Evolutionary conservation across 2,113 vertebrate species (phyloP).

Genomic region (Jacana jacana): DNA sequence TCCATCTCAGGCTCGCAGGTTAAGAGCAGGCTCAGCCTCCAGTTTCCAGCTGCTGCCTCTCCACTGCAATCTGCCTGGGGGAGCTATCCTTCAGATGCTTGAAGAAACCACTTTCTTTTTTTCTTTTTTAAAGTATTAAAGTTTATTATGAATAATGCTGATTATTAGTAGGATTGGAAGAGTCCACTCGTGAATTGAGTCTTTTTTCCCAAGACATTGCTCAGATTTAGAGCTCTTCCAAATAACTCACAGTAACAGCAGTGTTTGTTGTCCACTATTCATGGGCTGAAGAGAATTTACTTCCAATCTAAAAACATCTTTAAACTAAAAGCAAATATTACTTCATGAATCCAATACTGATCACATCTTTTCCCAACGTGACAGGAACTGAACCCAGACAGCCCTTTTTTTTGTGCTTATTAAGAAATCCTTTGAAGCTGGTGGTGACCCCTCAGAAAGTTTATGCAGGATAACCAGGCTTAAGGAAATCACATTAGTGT

Average conservation of each 20-base stretch:
- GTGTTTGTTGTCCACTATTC: neutral
- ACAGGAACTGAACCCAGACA: constrained; percentile 55
- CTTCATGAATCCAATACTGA: neutral
- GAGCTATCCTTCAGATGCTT: neutral
- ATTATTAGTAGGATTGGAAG: neutral
- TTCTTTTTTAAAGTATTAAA: neutral
- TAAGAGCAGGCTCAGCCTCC: neutral
- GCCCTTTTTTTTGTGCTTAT: neutral
- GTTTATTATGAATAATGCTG: neutral
- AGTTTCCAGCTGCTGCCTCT: neutral
- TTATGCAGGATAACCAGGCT: neutral
- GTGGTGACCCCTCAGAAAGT: constrained; percentile 10
- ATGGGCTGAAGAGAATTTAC: neutral
- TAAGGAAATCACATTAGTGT: neutral
- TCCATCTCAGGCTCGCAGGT: neutral
- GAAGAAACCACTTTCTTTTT: neutral
- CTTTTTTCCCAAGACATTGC: neutral
- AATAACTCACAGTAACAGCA: neutral
- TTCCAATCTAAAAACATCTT: constrained; percentile 36
- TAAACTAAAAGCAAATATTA: constrained; percentile 25
- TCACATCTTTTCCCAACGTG: constrained; percentile 60
- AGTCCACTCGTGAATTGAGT: neutral
- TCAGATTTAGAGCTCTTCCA: neutral
- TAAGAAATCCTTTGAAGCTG: constrained; percentile 52
- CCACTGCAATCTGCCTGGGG: neutral